Evolutionary conservation across 1,140 invertebrate genomes (phyloP), one percentile per base, ranked within the genome.

Genomic region (Solenopsis invicta): DNA sequence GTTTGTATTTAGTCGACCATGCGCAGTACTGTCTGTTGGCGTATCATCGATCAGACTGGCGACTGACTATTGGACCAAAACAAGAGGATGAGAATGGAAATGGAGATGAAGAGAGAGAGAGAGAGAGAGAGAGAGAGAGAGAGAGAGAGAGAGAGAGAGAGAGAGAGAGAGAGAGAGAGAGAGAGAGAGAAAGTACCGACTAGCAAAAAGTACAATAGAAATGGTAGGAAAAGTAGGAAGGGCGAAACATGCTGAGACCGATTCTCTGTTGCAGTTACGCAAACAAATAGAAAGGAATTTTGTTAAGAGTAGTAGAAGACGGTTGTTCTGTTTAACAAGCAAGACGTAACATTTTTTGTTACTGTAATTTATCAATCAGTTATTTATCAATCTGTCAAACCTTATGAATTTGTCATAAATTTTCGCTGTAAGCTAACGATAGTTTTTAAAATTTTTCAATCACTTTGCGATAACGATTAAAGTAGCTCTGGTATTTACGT

Each of bases 31-130:
- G 89, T 87, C 90, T 91, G 92, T 93, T 93, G 93, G 93, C 92
- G 93, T 95, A 95, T 95, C 94, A 95, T 95, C 94, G 94, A 95
- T 95, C 94, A 95, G 94, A 94, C 92, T 88, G 91, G 88, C 92
- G 91, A 94, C 92, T 91, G 93, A 95, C 94, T 94, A 95, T 95
- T 95, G 94, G 93, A 93, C 93, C 93, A 95, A 94, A 95, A 95
- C 94, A 95, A 95, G 92, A 94, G 94, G 92, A 92, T 90, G 93
- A 91, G 89, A 92, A 88, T 92, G 90, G 88, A 88, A 90, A 92
- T 91, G 88, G 92, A 82, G 87, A 89, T 85, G 89, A 87, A 92
- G 82, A 91, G 89, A 88, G 85, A 81, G 72, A 62, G 52, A 77
- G 81, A 82, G 85, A 91, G 66, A 88, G 64, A 41, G 37, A 41